phyloP scores from a whole-genome alignment of 2,797 vertebrate species.

The Lutjanus argentimaculatus region DNA sequence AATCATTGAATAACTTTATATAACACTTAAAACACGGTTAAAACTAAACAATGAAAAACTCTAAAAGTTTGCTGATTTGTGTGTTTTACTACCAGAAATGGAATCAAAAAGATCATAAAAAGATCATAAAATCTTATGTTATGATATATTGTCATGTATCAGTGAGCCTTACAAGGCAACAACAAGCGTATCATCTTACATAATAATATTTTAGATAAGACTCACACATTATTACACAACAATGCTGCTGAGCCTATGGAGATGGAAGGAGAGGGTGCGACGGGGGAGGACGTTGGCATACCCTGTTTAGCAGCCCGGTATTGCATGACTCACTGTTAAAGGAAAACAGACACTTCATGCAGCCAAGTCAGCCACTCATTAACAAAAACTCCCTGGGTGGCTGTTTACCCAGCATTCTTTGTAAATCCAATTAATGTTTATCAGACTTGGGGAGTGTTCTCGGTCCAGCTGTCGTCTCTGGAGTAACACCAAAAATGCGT shows the following conservation, averaged over 20 bases:
- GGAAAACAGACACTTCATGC: slow-evolving; percentile 69
- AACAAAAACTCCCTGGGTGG: slow-evolving; percentile 79
- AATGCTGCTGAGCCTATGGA: slow-evolving; percentile 57
- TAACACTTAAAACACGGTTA: not conserved
- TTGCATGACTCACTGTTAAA: slow-evolving; percentile 74
- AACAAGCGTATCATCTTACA: slow-evolving; percentile 51
- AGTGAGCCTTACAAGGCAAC: slow-evolving; percentile 27
- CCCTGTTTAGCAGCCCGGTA: slow-evolving; percentile 49
- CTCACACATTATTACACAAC: slow-evolving; percentile 76
- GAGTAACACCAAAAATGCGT: slow-evolving; percentile 18
- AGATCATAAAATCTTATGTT: not conserved
- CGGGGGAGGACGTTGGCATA: slow-evolving; percentile 73
- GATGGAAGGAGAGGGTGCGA: slow-evolving; percentile 58
- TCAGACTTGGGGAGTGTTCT: slow-evolving; percentile 56
- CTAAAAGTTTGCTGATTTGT: not conserved
- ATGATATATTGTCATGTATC: not conserved
- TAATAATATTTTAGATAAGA: slow-evolving; percentile 71
- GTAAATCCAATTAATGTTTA: slow-evolving; percentile 77
- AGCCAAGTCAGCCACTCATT: slow-evolving; percentile 77
- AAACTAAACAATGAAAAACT: not conserved
- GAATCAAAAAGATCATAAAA: not conserved
- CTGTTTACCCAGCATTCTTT: slow-evolving; percentile 75
- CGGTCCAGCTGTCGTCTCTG: slow-evolving; percentile 52
- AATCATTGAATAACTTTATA: not conserved
- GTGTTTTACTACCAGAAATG: too few relatives aligned